Evolutionary conservation across 1,140 invertebrate species (phyloP).

Genomic region (Halictus rubicundus): DNA sequence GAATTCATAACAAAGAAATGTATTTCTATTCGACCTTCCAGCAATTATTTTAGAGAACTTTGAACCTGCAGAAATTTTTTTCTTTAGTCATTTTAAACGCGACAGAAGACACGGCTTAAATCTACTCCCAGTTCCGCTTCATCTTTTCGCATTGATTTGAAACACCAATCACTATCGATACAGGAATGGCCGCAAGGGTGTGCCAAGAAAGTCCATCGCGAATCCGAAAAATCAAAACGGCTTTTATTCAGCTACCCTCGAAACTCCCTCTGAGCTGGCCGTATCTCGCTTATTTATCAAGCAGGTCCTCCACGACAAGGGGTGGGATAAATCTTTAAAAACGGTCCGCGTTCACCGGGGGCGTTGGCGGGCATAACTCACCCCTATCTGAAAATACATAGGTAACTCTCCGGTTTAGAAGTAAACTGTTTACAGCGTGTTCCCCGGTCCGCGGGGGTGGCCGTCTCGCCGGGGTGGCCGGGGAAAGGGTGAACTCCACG

Average conservation of each 20-base stretch:
- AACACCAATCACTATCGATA: too few relatives aligned
- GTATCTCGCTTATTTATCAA: conserved; percentile 51
- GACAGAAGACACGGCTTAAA: too few relatives aligned
- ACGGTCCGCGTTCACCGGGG: conserved; percentile 66
- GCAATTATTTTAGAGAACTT: too few relatives aligned
- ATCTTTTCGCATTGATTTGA: too few relatives aligned
- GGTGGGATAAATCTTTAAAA: conserved; percentile 77
- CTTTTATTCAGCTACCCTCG: not conserved
- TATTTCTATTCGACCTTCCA: too few relatives aligned
- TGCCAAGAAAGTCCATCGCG: not conserved
- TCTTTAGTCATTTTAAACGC: too few relatives aligned
- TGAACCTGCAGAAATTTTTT: too few relatives aligned
- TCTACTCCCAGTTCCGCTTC: too few relatives aligned
- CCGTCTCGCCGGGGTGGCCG: conserved; percentile 14
- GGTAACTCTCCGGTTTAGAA: conserved; percentile 76
- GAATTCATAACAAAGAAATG: too few relatives aligned
- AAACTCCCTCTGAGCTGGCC: conserved; percentile 23
- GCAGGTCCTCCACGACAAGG: conserved; percentile 41
- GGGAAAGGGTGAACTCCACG: conserved; percentile 66
- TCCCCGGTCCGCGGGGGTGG: conserved; percentile 48
- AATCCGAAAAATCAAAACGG: conserved; percentile 19
- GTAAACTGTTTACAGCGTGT: conserved; percentile 76
- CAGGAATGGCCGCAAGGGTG: too few relatives aligned
- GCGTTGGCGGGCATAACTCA: conserved; percentile 73
- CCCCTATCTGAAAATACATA: conserved; percentile 78